These are phyloP conservation scores for Dyspetes luteomarginatus DNA, from an alignment of 2,888 invertebrate species.

Conservation along the genomic window DNA sequence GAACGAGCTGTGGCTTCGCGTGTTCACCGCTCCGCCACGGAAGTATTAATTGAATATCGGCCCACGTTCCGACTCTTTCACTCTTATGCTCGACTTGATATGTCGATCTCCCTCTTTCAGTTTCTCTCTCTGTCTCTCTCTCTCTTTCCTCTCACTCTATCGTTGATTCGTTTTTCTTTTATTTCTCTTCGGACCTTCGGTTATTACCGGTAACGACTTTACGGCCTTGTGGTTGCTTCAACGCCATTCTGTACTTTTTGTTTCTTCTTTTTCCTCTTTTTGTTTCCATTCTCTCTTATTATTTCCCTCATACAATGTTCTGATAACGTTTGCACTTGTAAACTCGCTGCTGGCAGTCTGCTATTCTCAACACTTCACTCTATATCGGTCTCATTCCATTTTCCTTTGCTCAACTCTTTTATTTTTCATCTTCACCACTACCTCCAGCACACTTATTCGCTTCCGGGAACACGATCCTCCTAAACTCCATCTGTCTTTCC, in stretches of 20 bases:
- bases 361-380: not conserved
- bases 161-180: constrained; percentile 1
- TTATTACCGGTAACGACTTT: constrained; percentile 74
- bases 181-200: constrained; percentile 63
- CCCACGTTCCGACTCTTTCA: constrained; percentile 37
- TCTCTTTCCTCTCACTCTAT: not conserved
- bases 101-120: constrained; percentile 5
- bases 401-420: not conserved
- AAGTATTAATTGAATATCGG: constrained; percentile 74
- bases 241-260: constrained; percentile 33
- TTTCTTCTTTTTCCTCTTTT: constrained; percentile 3
- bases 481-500: constrained; percentile 58
- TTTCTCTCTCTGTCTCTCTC: constrained; percentile 17
- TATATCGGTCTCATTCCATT: not conserved
- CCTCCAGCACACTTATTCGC: constrained; percentile 8
- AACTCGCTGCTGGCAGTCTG: not conserved
- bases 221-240: constrained; percentile 68
- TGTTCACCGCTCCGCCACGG: constrained; percentile 66
- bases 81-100: constrained; percentile 34
- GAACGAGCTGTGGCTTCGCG: constrained; percentile 69
- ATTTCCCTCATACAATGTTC: constrained; percentile 25
- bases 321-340: constrained; percentile 26
- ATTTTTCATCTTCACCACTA: constrained; percentile 19
- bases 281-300: constrained; percentile 9
- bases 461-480: constrained; percentile 21